Conservation (phyloP, 2,797 vertebrate genomes). For the Cottoperca gobio region DNA sequence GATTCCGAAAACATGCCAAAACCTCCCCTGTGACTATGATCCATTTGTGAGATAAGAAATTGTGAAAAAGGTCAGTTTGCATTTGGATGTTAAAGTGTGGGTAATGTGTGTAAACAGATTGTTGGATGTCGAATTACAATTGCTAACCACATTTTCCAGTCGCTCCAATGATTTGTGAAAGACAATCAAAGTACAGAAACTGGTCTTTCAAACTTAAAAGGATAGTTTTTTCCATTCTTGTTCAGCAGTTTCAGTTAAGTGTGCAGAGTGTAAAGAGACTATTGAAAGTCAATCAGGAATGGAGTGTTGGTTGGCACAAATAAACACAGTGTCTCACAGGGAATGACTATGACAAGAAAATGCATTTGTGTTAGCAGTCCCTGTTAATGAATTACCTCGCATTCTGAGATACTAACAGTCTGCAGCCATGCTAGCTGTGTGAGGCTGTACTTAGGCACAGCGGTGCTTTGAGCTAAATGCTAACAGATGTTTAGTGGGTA, state of each 20-base stretch:
- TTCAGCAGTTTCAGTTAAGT: background rate
- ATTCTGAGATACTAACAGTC: no score
- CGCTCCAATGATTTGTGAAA: background rate
- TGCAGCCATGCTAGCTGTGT: slow-evolving; percentile 14
- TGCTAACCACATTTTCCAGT: background rate
- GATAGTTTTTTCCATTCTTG: background rate
- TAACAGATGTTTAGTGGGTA: background rate
- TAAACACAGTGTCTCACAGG: background rate
- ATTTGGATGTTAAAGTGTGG: background rate
- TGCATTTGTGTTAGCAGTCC: no score
- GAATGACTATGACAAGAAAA: slow-evolving; percentile 15
- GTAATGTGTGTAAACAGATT: background rate
- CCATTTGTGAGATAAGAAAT: background rate
- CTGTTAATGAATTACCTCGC: no score
- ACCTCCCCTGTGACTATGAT: background rate
- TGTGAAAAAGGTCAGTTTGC: background rate
- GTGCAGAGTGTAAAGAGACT: background rate
- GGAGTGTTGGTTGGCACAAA: background rate
- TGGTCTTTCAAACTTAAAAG: background rate
- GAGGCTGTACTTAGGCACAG: background rate
- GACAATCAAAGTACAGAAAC: background rate
- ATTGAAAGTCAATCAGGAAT: background rate
- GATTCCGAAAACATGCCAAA: background rate
- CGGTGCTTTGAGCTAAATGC: slow-evolving; percentile 9
- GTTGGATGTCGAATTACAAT: background rate